Conservation (phyloP, 1,140 invertebrate species). For the Papilio helenus region DNA sequence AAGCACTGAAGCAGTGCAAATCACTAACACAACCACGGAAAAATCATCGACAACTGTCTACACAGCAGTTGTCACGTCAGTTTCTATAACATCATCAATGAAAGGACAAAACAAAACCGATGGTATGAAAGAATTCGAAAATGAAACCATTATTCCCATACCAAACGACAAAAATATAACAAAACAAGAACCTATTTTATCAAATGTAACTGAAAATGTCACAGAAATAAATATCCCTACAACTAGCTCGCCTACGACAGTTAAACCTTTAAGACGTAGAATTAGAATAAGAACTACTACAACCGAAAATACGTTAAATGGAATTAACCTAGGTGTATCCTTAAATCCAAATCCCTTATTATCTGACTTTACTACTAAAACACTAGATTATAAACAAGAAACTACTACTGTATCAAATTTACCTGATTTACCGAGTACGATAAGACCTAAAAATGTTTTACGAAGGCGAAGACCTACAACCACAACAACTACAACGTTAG, state of each 20-base stretch:
- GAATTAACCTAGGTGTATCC: slow-evolving; percentile 45
- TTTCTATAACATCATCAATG: slow-evolving; percentile 80
- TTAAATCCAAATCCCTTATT: slow-evolving; percentile 49
- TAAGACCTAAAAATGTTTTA: slow-evolving; percentile 76
- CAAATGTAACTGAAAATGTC: slow-evolving; percentile 63
- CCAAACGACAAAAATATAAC: slow-evolving; percentile 49
- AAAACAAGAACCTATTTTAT: slow-evolving; percentile 47
- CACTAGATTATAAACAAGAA: slow-evolving; percentile 55
- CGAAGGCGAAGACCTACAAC: slow-evolving; percentile 73
- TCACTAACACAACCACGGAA: slow-evolving; percentile 67
- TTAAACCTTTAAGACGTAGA: slow-evolving; percentile 60
- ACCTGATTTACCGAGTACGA: slow-evolving; percentile 61
- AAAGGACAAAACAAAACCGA: slow-evolving; percentile 79
- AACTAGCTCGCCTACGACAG: slow-evolving; percentile 48
- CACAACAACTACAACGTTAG: slow-evolving; percentile 46
- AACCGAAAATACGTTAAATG: slow-evolving; percentile 59
- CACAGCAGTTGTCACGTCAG: slow-evolving; percentile 81
- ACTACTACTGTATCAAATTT: slow-evolving; percentile 60
- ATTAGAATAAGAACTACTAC: slow-evolving; percentile 74
- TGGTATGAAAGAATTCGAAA: slow-evolving; percentile 54
- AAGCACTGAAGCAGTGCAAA: slow-evolving; percentile 62
- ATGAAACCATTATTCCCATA: slow-evolving; percentile 53
- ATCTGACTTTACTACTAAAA: slow-evolving; percentile 55
- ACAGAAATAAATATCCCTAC: slow-evolving; percentile 36
- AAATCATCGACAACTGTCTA: slow-evolving; percentile 78